Evolutionary conservation across 2,113 vertebrate genomes (phyloP).

Genomic region (Dascyllus trimaculatus): DNA sequence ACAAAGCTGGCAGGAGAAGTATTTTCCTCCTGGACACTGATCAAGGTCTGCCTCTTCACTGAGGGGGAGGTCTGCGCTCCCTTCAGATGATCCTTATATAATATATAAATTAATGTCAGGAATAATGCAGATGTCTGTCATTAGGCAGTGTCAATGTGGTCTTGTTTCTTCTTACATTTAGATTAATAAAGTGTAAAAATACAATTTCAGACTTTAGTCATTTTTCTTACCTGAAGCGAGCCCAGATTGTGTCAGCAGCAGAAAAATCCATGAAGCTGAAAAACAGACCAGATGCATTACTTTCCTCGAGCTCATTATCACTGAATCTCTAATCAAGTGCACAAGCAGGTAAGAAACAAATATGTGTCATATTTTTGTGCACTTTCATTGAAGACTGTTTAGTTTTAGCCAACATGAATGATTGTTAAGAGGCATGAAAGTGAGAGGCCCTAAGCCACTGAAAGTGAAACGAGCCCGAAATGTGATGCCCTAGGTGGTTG

Average conservation of each 20-base stretch:
- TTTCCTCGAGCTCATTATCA: conserved; percentile 54
- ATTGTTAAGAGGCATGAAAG: conserved; percentile 68
- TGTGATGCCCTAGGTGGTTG: conserved; percentile 62
- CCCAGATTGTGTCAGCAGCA: conserved; percentile 49
- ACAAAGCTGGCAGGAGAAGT: conserved; percentile 82
- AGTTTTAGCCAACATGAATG: conserved; percentile 30
- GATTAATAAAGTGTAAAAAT: too few relatives aligned
- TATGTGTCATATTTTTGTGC: conserved; percentile 2
- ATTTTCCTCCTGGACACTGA: conserved; percentile 82
- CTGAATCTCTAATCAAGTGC: conserved; percentile 13
- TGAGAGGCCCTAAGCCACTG: conserved; percentile 69
- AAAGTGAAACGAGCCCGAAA: conserved; percentile 84
- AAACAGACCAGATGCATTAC: conserved; percentile 50
- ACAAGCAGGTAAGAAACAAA: background rate
- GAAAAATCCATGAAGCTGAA: conserved; percentile 46
- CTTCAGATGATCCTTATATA: conserved; percentile 54
- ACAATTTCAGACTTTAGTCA: background rate
- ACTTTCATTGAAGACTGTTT: conserved; percentile 9
- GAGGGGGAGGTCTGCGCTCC: conserved; percentile 43
- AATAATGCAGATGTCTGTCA: background rate
- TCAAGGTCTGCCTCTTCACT: conserved; percentile 41
- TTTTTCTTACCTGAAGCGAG: conserved; percentile 74
- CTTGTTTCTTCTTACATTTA: background rate
- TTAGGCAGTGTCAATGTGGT: background rate
- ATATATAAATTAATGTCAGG: background rate